Evolutionary conservation across 92 coral and sea anemone species (phyloP), one percentile per base, ranked within the genome.

Genomic region (Desmophyllum pertusum): DNA sequence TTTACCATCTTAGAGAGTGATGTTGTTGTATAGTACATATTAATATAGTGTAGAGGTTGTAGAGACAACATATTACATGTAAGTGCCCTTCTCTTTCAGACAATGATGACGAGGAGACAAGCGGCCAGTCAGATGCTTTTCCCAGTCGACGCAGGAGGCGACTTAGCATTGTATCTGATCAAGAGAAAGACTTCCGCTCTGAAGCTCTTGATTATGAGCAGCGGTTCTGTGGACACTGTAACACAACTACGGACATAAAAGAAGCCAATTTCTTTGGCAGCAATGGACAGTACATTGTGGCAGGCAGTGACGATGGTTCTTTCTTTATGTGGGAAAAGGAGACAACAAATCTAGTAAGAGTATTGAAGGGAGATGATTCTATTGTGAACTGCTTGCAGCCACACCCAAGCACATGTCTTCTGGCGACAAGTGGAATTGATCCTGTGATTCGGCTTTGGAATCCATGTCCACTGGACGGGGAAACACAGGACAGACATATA

Each of bases 401-500:
- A 75, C 99, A 97, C 67, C 98, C 99, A 5, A 90, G 95, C 40
- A 77, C 84, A 53, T 97, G 99, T 87, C 90, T 97, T 80, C 79
- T 97, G 70, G 98, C 99, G 75, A 97, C 99, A 42, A 97, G 99
- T 83, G 99, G 99, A 18, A 97, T 97, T 71, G 99, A 97, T 84
- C 99, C 98, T 14, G 98, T 97, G 21, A 90, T 97, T 18, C 88
- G 99, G 33, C 86, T 97, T 69, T 97, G 99, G 99, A 91, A 97
- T 39, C 99, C 99, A 1, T 81, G 92, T 57, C 91, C 97, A 51
- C 89, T 81, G 71, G 95, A 89, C 50, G 92, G 89, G 2, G 83
- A 62, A 55, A 81, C 57, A 21, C 84, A 93, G 23, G 92, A 88
- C 29, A 81, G 96, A 35, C 91, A 84, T 42, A 89, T 95, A 35